Percentiles rank a stretch among this genome's conserved stretches.
phyloP scores from a whole-genome alignment of 2,113 vertebrate genomes.

The Gracilinanus agilis region DNA sequence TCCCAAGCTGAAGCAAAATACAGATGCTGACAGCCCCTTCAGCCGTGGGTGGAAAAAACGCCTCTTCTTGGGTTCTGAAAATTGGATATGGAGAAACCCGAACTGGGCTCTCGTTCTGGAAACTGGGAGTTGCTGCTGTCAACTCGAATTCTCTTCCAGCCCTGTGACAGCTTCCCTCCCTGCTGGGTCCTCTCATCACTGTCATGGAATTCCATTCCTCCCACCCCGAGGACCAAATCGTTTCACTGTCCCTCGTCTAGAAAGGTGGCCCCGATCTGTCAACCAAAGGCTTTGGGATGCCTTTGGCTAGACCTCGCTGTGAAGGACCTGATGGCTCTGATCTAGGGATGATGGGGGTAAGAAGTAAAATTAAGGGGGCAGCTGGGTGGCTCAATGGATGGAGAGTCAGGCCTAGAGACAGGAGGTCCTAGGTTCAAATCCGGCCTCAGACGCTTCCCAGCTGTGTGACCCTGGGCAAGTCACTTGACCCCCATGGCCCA shows the following conservation, averaged over 20 bases:
- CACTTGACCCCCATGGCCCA: too few species aligned
- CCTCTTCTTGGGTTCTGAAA: conserved; percentile 79
- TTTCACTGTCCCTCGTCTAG: background rate
- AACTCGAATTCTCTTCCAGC: conserved; percentile 84
- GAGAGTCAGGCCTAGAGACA: too few species aligned
- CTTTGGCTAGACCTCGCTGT: conserved; percentile 82
- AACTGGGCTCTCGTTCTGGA: conserved; percentile 85
- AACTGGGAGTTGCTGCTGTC: conserved; percentile 83
- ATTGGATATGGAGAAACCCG: conserved; percentile 85
- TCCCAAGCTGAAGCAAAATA: conserved; percentile 69
- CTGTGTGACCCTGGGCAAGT: too few species aligned
- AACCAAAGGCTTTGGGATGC: conserved; percentile 73
- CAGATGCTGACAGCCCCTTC: conserved; percentile 83
- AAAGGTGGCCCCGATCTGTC: conserved; percentile 69
- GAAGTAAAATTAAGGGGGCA: too few species aligned
- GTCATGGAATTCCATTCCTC: conserved; percentile 81
- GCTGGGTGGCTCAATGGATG: too few species aligned
- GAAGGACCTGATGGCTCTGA: conserved; percentile 54
- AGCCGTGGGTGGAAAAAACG: conserved; percentile 78
- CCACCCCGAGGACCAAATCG: conserved; percentile 20
- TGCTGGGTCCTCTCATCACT: conserved; percentile 82
- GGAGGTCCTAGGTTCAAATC: too few species aligned
- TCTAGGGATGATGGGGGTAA: conserved; percentile 26
- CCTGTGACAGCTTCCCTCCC: conserved; percentile 84
- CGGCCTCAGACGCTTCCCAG: too few species aligned